Conservation (phyloP, 2,888 invertebrate species). For the Troilus luridus region DNA sequence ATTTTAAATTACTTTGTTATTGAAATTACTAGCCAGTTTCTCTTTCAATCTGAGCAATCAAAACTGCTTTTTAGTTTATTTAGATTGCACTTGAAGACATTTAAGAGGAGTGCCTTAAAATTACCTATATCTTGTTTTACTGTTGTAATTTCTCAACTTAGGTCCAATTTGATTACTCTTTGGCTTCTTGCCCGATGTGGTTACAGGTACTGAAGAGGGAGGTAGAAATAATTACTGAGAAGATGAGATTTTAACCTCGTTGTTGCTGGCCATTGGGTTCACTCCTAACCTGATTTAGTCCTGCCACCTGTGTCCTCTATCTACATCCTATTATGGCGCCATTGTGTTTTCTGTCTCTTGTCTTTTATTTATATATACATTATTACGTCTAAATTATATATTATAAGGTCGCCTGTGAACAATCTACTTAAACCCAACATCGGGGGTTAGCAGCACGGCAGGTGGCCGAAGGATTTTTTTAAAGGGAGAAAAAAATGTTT, state of each 20-base stretch:
- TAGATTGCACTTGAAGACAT: too few species aligned
- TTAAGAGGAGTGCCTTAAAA: too few species aligned
- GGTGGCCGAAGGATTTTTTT: too few species aligned
- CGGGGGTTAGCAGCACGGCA: too few species aligned
- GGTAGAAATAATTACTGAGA: constrained; percentile 28
- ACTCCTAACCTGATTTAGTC: neutral
- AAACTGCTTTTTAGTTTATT: too few species aligned
- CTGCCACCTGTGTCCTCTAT: neutral
- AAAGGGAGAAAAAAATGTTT: too few species aligned
- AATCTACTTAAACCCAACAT: too few species aligned
- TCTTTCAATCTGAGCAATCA: too few species aligned
- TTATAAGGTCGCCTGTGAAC: too few species aligned
- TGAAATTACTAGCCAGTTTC: too few species aligned
- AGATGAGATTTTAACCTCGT: constrained; percentile 20
- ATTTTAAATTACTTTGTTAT: too few species aligned
- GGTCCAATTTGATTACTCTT: neutral
- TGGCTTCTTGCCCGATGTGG: neutral
- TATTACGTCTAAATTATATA: neutral
- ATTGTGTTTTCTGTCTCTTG: neutral
- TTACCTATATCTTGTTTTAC: too few species aligned
- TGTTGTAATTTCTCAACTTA: neutral
- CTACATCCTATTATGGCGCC: constrained; percentile 5
- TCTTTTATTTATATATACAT: neutral
- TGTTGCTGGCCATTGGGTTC: neutral
- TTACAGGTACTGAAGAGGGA: neutral